Percentiles rank a stretch among this genome's conserved stretches.
These are phyloP conservation scores for Poeciliopsis paucimaculata DNA, from an alignment of 2,797 vertebrate genomes.

Conservation along the genomic window DNA sequence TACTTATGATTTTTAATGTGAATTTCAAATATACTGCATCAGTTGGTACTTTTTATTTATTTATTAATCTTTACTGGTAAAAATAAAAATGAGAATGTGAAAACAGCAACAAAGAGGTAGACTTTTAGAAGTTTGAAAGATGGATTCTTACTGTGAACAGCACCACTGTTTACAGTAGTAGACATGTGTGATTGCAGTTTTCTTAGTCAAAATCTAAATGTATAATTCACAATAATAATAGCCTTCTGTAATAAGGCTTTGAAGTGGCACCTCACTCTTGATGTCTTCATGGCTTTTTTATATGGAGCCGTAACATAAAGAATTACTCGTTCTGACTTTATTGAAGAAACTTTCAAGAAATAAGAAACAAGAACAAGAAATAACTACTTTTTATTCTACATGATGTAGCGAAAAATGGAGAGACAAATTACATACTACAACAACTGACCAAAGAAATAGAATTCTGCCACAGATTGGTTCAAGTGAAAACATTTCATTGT, in stretches of 20 bases:
- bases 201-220: neutral
- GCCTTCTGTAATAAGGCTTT: neutral
- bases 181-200: neutral
- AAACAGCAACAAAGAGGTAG: neutral
- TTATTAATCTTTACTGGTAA: neutral
- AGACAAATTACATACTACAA: neutral
- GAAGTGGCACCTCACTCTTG: neutral
- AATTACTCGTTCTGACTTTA: neutral
- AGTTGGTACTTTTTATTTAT: neutral
- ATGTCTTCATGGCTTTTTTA: neutral
- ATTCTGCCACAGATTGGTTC: neutral
- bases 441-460: neutral
- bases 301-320: neutral
- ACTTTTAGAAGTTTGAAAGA: neutral
- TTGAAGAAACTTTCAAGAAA: neutral
- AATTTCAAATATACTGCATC: neutral
- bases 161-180: neutral
- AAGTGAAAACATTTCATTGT: neutral
- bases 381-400: neutral
- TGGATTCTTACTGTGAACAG: neutral
- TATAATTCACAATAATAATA: neutral
- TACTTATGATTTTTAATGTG: neutral
- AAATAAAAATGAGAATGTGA: neutral
- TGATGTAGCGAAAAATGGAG: neutral
- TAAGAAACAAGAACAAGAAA: too few relatives aligned